These are phyloP conservation scores for Trinectes maculatus DNA, from an alignment of 2,113 vertebrate genomes.

Conservation along the genomic window DNA sequence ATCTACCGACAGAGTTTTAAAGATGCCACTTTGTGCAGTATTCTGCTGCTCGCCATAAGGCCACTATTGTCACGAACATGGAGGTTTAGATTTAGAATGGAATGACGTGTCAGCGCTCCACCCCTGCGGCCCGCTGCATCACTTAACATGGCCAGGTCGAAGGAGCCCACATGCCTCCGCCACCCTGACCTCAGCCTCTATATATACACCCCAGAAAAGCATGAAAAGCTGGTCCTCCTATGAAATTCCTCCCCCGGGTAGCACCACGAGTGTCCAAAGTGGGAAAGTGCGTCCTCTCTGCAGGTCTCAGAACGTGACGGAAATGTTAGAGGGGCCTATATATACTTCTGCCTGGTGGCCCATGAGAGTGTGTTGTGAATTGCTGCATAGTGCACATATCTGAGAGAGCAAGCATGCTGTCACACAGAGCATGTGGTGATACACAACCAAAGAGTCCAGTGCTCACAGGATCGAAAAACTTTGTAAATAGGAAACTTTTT, in stretches of 20 bases:
- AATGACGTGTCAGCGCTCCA: constrained; percentile 47
- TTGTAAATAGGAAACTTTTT: too few species aligned
- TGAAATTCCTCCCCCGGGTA: constrained; percentile 55
- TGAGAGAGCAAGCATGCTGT: constrained; percentile 53
- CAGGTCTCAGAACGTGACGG: constrained; percentile 50
- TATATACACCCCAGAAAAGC: constrained; percentile 66
- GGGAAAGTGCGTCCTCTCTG: constrained; percentile 34
- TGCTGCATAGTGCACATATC: constrained; percentile 66
- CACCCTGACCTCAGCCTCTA: constrained; percentile 61
- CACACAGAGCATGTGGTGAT: constrained; percentile 30
- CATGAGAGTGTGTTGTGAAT: constrained; percentile 63
- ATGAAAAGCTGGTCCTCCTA: constrained; percentile 55
- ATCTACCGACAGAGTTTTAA: neutral
- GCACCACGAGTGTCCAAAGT: constrained; percentile 43
- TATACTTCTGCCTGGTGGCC: constrained; percentile 48
- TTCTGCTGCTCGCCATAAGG: constrained; percentile 8
- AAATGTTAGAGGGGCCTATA: constrained; percentile 65
- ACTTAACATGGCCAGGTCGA: constrained; percentile 68
- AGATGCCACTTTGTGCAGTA: neutral
- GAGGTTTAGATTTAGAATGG: constrained; percentile 62
- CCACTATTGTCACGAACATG: constrained; percentile 57
- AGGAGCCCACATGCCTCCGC: constrained; percentile 47
- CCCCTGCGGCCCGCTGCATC: constrained; percentile 42
- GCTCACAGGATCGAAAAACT: neutral
- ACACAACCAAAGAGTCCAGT: constrained; percentile 10